These are phyloP conservation scores for Heliconius congener DNA, from an alignment of 1,140 invertebrate species.

Conservation along the genomic window DNA sequence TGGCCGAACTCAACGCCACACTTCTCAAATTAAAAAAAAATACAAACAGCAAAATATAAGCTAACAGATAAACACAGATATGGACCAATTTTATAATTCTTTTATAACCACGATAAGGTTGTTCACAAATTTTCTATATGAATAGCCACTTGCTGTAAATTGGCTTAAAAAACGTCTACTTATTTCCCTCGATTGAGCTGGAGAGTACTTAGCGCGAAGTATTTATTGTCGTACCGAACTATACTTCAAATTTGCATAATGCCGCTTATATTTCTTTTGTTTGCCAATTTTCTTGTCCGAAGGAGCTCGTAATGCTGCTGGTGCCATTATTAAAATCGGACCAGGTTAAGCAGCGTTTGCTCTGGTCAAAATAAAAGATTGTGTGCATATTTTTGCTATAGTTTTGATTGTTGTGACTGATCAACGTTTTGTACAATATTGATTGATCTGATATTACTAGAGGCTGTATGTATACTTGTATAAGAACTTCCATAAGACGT, in stretches of 20 bases:
- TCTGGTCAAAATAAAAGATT: not conserved
- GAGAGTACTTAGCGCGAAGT: not conserved
- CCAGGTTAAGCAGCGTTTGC: not conserved
- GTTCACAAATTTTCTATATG: not conserved
- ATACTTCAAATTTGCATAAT: constrained; percentile 1
- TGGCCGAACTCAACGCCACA: too few species aligned
- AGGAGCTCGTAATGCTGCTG: not conserved
- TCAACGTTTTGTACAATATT: too few species aligned
- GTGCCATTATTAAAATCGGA: not conserved
- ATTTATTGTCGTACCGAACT: not conserved
- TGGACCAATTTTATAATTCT: not conserved
- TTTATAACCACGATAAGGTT: not conserved
- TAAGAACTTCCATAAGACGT: too few species aligned
- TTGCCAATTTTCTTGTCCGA: not conserved
- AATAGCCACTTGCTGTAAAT: not conserved
- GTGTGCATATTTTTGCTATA: too few species aligned
- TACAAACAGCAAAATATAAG: not conserved
- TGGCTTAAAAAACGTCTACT: constrained; percentile 13
- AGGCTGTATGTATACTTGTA: too few species aligned
- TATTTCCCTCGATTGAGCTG: not conserved
- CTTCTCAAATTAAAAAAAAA: too few species aligned
- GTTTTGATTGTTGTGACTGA: too few species aligned
- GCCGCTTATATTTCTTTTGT: constrained; percentile 3
- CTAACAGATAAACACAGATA: not conserved
- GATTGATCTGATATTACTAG: too few species aligned